Conservation (phyloP, 2,113 vertebrate species). For the Pogonocichla stellata region DNA sequence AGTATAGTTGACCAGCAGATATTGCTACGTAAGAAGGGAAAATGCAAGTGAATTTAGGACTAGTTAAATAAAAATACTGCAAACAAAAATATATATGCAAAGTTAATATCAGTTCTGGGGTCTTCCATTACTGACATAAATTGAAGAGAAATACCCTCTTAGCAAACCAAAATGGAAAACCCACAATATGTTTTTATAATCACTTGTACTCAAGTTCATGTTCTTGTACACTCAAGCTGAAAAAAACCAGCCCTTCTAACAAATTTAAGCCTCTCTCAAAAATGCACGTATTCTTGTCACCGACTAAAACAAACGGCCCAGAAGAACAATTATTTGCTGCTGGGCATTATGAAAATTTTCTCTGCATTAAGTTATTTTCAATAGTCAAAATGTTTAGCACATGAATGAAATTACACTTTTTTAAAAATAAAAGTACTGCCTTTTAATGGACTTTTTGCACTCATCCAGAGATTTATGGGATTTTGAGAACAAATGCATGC, state of each 20-base stretch:
- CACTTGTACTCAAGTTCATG: background rate
- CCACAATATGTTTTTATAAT: background rate
- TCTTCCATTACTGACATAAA: background rate
- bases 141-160: background rate
- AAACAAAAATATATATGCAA: background rate
- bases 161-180: background rate
- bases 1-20: background rate
- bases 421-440: background rate
- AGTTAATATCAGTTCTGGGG: background rate
- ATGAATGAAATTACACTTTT: background rate
- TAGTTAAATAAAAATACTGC: background rate
- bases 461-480: background rate
- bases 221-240: background rate
- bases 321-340: background rate
- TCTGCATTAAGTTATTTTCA: background rate
- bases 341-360: background rate
- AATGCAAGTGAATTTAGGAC: background rate
- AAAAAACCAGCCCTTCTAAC: background rate
- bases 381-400: background rate
- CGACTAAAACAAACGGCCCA: background rate
- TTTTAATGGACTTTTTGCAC: background rate
- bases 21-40: background rate
- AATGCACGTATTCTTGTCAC: background rate
- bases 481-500: background rate
- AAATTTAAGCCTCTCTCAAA: background rate